Evolutionary conservation across 2,888 invertebrate genomes (phyloP), one percentile per base, ranked within the genome.

Genomic region (Sturmia bella): DNA sequence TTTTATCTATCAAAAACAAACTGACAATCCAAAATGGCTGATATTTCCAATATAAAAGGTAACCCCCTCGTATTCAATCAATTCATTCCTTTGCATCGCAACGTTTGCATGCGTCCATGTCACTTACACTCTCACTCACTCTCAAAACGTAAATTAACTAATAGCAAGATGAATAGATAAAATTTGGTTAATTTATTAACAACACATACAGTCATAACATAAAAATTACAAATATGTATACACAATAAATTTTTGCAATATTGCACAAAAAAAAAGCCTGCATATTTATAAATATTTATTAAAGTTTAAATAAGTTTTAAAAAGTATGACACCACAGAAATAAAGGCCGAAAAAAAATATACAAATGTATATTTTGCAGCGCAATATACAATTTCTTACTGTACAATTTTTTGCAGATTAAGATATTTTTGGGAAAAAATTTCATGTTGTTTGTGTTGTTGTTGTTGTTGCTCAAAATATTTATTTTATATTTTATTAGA

Each of bases 121-220:
- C 17, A 12, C 32, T 17, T 64, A 32, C 21, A 24, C 4, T 15
- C 12, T 63, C 43, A 80, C n/a, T n/a, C n/a, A n/a, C n/a, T n/a
- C n/a, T n/a, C n/a, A n/a, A n/a, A 82, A 72, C 24, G 50, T 80
- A 68, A 50, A 66, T 73, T 48, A 61, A 41, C 54, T 66, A 56
- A 61, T 70, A 77, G 45, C 19, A 19, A 77, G 48, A 75, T 75
- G 45, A 24, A 54, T 61, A 69, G 56, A 70, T 77, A 39, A 59
- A 63, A 77, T 48, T 56, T 77, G 54, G 54, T 61, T 77, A 63
- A 77, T 77, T 77, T 70, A 70, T 77, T 77, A 70, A 63, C 48
- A 77, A 48, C 54, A 13, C 70, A 69, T 43, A 78, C 27, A 45
- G 73, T 73, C 61, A 73, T 54, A 75, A 57, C 73, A 68, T 73